A percentile compares a stretch with the other conserved stretches of the same genome.
These are phyloP conservation scores for Clamator glandarius DNA, from an alignment of 2,797 vertebrate genomes.

Conservation along the genomic window DNA sequence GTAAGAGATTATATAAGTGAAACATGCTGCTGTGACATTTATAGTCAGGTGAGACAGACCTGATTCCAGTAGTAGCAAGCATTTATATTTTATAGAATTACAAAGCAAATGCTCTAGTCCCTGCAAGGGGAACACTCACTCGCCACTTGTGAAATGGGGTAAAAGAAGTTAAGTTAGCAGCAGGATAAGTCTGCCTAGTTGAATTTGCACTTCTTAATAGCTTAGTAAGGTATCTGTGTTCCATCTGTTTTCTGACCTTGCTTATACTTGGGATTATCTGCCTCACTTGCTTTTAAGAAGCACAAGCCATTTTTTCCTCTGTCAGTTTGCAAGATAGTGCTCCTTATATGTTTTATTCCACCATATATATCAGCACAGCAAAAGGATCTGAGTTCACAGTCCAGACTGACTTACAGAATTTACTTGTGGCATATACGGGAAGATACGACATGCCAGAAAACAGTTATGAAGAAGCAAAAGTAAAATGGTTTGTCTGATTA, in stretches of 20 bases:
- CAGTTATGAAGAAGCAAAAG: not conserved
- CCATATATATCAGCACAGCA: no score
- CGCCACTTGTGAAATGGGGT: not conserved
- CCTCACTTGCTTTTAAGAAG: not conserved
- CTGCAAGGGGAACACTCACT: not conserved
- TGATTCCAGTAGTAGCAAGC: not conserved
- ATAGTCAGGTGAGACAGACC: not conserved
- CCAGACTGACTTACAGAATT: not conserved
- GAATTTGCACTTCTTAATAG: not conserved
- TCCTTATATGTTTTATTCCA: not conserved
- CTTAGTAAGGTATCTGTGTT: not conserved
- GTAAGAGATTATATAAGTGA: not conserved
- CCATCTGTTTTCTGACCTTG: not conserved
- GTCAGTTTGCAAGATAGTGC: not conserved
- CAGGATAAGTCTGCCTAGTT: not conserved
- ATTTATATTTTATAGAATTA: not conserved
- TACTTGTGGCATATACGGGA: not conserved
- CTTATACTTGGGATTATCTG: not conserved
- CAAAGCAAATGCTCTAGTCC: not conserved
- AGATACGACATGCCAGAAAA: not conserved
- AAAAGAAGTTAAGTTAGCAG: not conserved
- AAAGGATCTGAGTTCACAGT: not conserved
- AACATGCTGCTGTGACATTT: not conserved
- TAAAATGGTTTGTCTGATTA: not conserved
- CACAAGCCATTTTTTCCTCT: fast-evolving